These are phyloP conservation scores for Odontomyia ornata DNA, from an alignment of 2,888 invertebrate genomes.

Conservation along the genomic window DNA sequence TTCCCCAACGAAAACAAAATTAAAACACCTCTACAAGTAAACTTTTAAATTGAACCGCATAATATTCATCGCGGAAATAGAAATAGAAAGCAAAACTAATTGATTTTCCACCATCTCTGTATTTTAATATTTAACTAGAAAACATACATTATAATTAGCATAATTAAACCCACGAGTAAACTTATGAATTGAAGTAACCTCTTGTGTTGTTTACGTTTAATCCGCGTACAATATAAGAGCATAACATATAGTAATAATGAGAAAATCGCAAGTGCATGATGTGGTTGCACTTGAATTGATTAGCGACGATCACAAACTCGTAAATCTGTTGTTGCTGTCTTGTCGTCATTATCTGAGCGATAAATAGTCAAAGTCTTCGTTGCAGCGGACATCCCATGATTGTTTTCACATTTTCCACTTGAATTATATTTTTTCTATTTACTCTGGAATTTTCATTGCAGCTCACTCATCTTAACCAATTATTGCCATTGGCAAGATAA, in stretches of 20 bases:
- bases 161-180: background rate
- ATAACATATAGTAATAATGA: background rate
- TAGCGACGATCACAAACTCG: background rate
- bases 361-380: background rate
- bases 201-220: background rate
- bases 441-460: background rate
- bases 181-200: background rate
- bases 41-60: background rate
- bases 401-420: background rate
- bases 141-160: background rate
- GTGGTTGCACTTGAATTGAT: background rate
- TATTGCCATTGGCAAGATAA: background rate
- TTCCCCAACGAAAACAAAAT: background rate
- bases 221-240: background rate
- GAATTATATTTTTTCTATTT: background rate
- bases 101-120: background rate
- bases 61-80: background rate
- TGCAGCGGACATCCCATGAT: background rate
- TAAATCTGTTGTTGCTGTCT: background rate
- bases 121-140: background rate
- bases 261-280: background rate
- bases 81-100: constrained; percentile 1
- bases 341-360: background rate
- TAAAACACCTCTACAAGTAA: no score
- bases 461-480: background rate